Percentiles rank a stretch among this genome's conserved stretches.
Conservation (phyloP, 2,113 vertebrate genomes). For the Riparia riparia region DNA sequence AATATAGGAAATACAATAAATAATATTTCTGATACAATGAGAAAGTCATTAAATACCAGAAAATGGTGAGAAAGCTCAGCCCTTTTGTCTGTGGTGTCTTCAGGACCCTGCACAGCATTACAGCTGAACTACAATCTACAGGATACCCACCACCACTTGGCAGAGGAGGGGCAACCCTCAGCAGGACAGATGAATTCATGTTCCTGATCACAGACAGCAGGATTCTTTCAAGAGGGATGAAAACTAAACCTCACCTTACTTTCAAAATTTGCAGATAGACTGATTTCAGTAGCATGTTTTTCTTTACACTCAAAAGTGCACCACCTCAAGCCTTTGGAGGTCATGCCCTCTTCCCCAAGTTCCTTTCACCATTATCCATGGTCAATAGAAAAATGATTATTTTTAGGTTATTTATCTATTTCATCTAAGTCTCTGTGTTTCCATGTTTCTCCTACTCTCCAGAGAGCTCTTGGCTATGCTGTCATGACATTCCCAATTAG, state of each 20-base stretch:
- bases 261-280: not conserved
- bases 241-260: not conserved
- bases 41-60: not conserved
- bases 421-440: not conserved
- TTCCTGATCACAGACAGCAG: fast-evolving
- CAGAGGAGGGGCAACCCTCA: not conserved
- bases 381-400: not conserved
- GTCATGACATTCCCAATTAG: not conserved
- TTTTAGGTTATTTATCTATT: not conserved
- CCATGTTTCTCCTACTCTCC: not conserved
- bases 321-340: not conserved
- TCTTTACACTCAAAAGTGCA: not conserved
- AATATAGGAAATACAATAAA: not conserved
- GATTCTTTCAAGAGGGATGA: not conserved
- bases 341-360: not conserved
- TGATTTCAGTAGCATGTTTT: not conserved
- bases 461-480: not conserved
- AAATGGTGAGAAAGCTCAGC: not conserved
- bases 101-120: not conserved
- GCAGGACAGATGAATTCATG: not conserved
- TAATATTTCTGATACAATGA: not conserved
- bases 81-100: not conserved
- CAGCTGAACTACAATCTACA: not conserved
- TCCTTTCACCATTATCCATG: not conserved
- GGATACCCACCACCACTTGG: not conserved